phyloP scores from a whole-genome alignment of 2,888 invertebrate species.

The Nemotelus pantherinus region DNA sequence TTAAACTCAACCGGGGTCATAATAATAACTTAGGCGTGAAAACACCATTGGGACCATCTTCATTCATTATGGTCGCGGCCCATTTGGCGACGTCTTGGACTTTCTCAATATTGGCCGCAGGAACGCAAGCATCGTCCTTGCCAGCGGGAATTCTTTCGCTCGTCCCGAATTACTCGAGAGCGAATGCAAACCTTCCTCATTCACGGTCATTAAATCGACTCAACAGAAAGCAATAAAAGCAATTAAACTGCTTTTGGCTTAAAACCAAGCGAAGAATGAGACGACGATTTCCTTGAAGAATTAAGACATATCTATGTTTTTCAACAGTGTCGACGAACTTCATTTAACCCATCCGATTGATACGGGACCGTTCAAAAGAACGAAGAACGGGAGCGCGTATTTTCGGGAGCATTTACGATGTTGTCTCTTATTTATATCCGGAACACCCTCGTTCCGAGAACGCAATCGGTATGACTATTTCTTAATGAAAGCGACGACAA shows the following conservation, averaged over 20 bases:
- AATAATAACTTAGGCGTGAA: conserved; percentile 49
- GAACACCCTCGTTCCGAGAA: conserved; percentile 43
- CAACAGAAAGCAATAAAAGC: conserved; percentile 50
- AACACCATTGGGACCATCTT: conserved; percentile 42
- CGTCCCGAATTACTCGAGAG: neutral
- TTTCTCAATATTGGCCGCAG: conserved; percentile 26
- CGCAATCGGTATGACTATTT: conserved; percentile 23
- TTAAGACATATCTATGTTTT: conserved; percentile 48
- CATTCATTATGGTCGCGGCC: conserved; percentile 4
- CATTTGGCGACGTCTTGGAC: conserved; percentile 38
- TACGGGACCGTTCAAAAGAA: neutral
- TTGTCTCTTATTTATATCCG: conserved; percentile 48
- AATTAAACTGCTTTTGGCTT: conserved; percentile 49
- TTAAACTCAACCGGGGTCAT: conserved; percentile 43
- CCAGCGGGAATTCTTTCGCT: conserved; percentile 4
- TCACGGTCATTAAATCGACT: conserved; percentile 48
- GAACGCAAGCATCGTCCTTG: conserved; percentile 1
- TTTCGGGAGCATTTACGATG: neutral
- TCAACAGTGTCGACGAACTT: conserved; percentile 30
- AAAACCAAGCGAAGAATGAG: conserved; percentile 45
- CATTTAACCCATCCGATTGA: conserved; percentile 37
- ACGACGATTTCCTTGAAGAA: conserved; percentile 44
- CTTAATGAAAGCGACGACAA: conserved; percentile 39
- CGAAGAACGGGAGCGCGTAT: neutral
- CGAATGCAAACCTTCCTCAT: conserved; percentile 2